Evolutionary conservation across 2,797 vertebrate species (phyloP), one percentile per base, ranked within the genome.

Genomic region (Galagoides demidoff): DNA sequence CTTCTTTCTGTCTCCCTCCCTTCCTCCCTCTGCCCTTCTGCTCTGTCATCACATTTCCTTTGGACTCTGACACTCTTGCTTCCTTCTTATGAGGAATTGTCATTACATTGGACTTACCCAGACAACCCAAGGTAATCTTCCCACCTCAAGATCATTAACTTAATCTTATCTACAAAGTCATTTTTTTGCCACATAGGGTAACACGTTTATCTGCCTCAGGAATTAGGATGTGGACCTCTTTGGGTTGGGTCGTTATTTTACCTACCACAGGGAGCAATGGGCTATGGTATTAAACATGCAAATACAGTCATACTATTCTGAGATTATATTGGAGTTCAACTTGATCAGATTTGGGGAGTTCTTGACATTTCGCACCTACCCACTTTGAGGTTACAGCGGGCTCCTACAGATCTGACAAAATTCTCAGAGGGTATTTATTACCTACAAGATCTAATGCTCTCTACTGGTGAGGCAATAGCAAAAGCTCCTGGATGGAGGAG

Each of bases 361-460:
- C 23, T 34, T 87, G 57, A 66, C 37, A 76, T 91, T 92, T 90
- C 71, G 93, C 29, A 89, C 29, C 23, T 92, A 66, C 31, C 73
- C 93, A 12, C 94, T 91, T 66, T 88, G 43, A 92, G 49, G 59
- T 83, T 95, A 70, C 39, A 94, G 89, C 61, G 77, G 81, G 25
- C 31, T 83, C 43, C 59, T 64, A 43, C 37, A 87, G 71, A 87
- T 73, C 52, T 91, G 81, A 77, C 22, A 92, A 81, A 77, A 83
- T 90, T 86, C 64, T 82, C 61, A 70, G 74, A 89, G 34, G 5
- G 14, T 59, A 61, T 19, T 78, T 78, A 37, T 3, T 90, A 68
- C 19, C 31, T 45, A 31, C 16, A 92, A 49, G 16, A 84, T 77
- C 87, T 77, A 87, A 82, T 43, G 70, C 4, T 92, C 29, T 89